Percentiles rank a stretch among this genome's conserved stretches.
phyloP scores from a whole-genome alignment of 2,113 vertebrate species.

The Rhinopomastus cyanomelas region DNA sequence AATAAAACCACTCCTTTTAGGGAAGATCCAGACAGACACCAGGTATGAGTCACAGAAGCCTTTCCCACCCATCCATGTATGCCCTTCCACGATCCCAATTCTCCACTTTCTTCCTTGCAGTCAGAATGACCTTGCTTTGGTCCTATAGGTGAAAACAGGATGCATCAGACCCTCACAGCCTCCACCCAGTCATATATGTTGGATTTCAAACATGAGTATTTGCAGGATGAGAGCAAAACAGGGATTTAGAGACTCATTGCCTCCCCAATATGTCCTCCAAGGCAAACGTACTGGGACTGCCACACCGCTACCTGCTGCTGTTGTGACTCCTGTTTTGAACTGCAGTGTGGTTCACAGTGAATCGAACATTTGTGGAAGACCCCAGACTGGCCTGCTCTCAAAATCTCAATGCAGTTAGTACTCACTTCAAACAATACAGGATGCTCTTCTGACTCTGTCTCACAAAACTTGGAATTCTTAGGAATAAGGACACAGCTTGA shows the following conservation, averaged over 20 bases:
- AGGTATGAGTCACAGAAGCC: not conserved
- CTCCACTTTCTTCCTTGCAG: not conserved
- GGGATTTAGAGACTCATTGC: conserved; percentile 24
- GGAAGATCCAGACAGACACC: not conserved
- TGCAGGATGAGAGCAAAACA: not conserved
- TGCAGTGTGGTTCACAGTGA: not conserved
- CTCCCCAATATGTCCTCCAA: not conserved
- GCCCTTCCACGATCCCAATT: not conserved
- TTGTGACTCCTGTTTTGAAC: conserved; percentile 7
- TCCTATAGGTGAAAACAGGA: not conserved
- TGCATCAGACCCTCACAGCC: not conserved
- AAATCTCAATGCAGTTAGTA: not conserved
- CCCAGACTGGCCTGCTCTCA: not conserved
- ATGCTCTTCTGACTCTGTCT: not conserved
- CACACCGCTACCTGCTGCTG: not conserved
- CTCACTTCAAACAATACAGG: not conserved
- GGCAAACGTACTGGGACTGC: not conserved
- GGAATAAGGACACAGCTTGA: not conserved
- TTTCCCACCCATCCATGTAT: not conserved
- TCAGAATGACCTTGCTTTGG: not conserved
- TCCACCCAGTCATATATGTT: not conserved
- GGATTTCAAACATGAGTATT: not conserved
- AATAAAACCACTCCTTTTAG: not conserved
- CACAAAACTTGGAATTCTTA: not conserved
- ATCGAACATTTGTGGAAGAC: not conserved